A percentile compares a stretch with the other conserved stretches of the same genome.
These are phyloP conservation scores for Mesochorus sp. DNA, from an alignment of 2,888 invertebrate species.

Conservation along the genomic window DNA sequence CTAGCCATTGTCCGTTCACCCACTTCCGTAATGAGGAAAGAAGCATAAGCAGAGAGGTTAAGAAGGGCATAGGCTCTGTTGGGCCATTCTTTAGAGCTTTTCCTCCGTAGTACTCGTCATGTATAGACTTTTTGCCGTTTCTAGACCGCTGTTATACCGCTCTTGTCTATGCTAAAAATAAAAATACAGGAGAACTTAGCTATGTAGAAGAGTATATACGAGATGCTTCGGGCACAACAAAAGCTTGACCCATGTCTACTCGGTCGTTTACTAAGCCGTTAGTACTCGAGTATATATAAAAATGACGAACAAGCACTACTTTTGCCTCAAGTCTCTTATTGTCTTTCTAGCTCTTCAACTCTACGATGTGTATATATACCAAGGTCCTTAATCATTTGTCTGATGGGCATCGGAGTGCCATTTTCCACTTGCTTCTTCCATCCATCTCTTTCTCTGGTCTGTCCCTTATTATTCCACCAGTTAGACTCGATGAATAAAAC, in stretches of 20 bases:
- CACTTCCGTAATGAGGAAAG: conserved; percentile 49
- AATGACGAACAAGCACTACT: not conserved
- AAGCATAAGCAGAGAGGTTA: conserved; percentile 34
- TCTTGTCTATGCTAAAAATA: not conserved
- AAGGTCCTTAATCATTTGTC: not conserved
- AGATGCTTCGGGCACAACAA: conserved; percentile 2
- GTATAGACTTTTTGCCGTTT: conserved; percentile 12
- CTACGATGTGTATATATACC: not conserved
- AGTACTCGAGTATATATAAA: not conserved
- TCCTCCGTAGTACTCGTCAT: conserved; percentile 6
- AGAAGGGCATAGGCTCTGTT: conserved; percentile 5
- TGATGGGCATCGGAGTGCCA: not conserved
- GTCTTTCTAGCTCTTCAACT: conserved; percentile 4
- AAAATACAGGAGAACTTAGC: not conserved
- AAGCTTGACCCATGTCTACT: conserved; percentile 7
- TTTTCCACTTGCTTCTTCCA: not conserved
- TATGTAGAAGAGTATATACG: not conserved
- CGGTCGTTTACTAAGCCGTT: not conserved
- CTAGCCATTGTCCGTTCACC: conserved; percentile 41
- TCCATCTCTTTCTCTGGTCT: not conserved
- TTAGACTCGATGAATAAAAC: not conserved
- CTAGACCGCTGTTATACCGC: not conserved
- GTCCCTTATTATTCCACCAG: not conserved
- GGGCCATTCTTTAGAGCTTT: conserved; percentile 23
- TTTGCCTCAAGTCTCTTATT: not conserved